phyloP scores from a whole-genome alignment of 2,797 vertebrate genomes.

The Phyllotis vaccarum region DNA sequence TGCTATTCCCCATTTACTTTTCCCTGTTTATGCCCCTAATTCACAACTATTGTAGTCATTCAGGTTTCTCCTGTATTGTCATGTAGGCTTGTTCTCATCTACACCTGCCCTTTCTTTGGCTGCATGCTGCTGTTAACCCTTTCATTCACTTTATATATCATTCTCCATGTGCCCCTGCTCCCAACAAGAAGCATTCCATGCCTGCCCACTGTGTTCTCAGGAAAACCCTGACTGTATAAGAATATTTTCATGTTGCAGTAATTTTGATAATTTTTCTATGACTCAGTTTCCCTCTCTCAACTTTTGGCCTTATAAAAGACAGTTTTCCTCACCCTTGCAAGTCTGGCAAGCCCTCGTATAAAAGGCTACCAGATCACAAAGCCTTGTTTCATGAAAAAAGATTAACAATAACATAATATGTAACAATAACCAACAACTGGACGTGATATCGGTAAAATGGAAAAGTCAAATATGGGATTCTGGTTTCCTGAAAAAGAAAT shows the following conservation, averaged over 20 bases:
- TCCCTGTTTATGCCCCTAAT: accelerated
- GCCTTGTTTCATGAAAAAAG: not conserved
- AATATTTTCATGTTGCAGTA: not conserved
- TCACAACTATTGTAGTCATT: not conserved
- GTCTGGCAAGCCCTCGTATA: not conserved
- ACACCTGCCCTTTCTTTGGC: not conserved
- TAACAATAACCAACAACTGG: not conserved
- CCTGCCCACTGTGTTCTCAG: not conserved
- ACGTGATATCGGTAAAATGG: not conserved
- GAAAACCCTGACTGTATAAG: not conserved
- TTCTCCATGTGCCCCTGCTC: not conserved
- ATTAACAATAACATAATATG: accelerated
- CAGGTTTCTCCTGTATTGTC: accelerated
- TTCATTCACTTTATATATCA: not conserved
- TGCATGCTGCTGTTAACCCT: not conserved
- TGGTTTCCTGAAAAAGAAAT: not conserved
- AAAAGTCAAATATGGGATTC: not conserved
- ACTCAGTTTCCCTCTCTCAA: not conserved
- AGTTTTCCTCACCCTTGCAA: accelerated
- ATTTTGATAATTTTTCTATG: too few species aligned
- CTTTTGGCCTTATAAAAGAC: not conserved
- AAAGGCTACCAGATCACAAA: too few species aligned
- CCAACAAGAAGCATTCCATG: accelerated
- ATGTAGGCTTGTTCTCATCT: not conserved
- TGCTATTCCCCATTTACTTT: accelerated